Conservation (phyloP, 2,113 vertebrate genomes). For the Scatophagus argus region DNA sequence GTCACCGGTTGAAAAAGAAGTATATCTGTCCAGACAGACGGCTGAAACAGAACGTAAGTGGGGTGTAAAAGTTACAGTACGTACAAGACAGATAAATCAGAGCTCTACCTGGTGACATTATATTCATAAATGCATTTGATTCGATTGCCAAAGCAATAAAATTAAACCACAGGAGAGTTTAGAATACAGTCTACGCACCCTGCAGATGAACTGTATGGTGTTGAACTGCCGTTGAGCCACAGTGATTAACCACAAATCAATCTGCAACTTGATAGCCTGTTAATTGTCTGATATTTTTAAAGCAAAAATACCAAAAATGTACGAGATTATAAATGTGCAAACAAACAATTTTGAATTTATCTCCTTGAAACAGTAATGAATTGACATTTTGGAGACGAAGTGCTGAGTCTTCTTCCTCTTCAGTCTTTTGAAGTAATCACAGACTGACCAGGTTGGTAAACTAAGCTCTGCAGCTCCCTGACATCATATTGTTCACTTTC, state of each 20-base stretch:
- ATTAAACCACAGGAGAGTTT: neutral
- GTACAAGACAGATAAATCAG: neutral
- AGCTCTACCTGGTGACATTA: neutral
- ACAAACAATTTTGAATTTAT: too few relatives aligned
- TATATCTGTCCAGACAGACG: too few relatives aligned
- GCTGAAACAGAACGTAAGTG: neutral
- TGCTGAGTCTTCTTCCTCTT: neutral
- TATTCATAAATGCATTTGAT: neutral
- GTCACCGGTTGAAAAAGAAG: too few relatives aligned
- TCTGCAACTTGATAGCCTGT: neutral
- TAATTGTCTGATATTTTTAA: neutral
- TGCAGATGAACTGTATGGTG: neutral
- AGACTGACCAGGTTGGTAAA: conserved; percentile 4
- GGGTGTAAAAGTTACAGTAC: neutral
- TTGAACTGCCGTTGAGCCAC: neutral
- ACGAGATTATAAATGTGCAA: too few relatives aligned
- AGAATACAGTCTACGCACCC: too few relatives aligned
- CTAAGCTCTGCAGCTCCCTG: conserved; percentile 1
- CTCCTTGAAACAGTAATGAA: too few relatives aligned
- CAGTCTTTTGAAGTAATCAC: conserved; percentile 5
- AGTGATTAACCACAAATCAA: neutral
- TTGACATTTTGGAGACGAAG: neutral
- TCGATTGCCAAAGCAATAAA: neutral
- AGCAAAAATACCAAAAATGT: too few relatives aligned
- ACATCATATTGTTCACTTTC: conserved; percentile 26